These are phyloP conservation scores for Eilema griseolum DNA, from an alignment of 2,888 invertebrate species.

Conservation along the genomic window DNA sequence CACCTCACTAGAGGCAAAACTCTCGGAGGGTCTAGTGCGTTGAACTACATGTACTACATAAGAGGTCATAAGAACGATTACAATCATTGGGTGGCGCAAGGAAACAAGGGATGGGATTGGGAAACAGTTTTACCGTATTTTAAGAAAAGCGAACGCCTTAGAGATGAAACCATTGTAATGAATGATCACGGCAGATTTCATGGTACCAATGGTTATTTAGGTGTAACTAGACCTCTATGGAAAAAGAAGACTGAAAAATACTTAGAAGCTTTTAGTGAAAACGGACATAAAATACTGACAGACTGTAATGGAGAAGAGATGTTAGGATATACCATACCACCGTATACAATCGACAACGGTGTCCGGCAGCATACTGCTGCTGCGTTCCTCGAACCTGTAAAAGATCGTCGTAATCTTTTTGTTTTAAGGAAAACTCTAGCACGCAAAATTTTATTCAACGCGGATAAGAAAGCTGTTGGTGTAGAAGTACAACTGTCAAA, in stretches of 20 bases:
- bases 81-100: constrained; percentile 81
- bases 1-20: constrained; percentile 88
- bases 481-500: constrained; percentile 57
- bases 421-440: constrained; percentile 60
- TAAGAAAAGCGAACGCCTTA: constrained; percentile 62
- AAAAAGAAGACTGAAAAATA: constrained; percentile 67
- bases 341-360: constrained; percentile 55
- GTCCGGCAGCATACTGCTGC: constrained; percentile 58
- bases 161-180: constrained; percentile 44
- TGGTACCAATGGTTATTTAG: constrained; percentile 54
- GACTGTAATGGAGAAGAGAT: constrained; percentile 60
- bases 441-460: constrained; percentile 33
- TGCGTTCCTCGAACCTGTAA: constrained; percentile 56
- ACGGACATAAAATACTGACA: constrained; percentile 53
- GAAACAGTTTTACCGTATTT: constrained; percentile 61
- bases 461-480: constrained; percentile 53
- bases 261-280: constrained; percentile 55
- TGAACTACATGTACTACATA: constrained; percentile 90
- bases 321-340: constrained; percentile 55
- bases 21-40: constrained; percentile 89
- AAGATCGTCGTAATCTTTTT: constrained; percentile 55
- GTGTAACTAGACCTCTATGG: constrained; percentile 64
- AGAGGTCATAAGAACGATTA: constrained; percentile 89
- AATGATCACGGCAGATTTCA: constrained; percentile 64
- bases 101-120: constrained; percentile 81